These are phyloP conservation scores for Manduca sexta DNA, from an alignment of 1,140 invertebrate genomes.

Conservation along the genomic window DNA sequence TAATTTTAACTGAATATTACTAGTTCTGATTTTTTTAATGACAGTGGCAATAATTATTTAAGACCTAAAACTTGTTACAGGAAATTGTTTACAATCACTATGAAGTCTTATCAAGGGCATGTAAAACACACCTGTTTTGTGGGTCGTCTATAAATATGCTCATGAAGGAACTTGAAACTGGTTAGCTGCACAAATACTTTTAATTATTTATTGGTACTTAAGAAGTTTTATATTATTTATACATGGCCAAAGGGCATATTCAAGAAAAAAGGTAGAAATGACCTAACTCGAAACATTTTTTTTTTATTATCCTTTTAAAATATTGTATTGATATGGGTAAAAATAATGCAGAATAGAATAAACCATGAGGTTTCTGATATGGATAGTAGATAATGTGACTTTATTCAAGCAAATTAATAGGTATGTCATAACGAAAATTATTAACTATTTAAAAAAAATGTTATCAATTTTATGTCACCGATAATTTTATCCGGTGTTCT, in stretches of 20 bases:
- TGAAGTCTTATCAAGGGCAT: constrained; percentile 8
- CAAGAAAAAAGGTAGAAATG: background rate
- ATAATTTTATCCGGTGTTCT: too few species aligned
- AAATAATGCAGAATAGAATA: too few species aligned
- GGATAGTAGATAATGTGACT: too few species aligned
- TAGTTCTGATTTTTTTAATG: background rate
- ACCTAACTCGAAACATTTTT: too few species aligned
- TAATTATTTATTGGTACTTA: constrained; percentile 1
- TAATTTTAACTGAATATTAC: background rate
- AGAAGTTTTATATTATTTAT: background rate
- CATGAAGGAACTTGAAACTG: constrained; percentile 8
- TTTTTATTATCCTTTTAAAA: too few species aligned
- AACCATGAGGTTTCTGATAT: too few species aligned
- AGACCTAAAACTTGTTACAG: background rate
- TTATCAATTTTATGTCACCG: too few species aligned
- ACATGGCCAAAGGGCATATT: background rate
- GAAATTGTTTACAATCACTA: background rate
- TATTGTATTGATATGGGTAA: too few species aligned
- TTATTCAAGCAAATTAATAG: too few species aligned
- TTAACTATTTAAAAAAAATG: too few species aligned
- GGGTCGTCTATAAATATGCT: constrained; percentile 25
- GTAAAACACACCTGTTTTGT: constrained; percentile 13
- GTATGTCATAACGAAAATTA: too few species aligned
- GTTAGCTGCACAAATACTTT: constrained; percentile 2
- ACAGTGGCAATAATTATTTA: constrained; percentile 4